Base-by-base conservation (phyloP, 2,113 vertebrate species). In the Paraplagusia blochii region DNA sequence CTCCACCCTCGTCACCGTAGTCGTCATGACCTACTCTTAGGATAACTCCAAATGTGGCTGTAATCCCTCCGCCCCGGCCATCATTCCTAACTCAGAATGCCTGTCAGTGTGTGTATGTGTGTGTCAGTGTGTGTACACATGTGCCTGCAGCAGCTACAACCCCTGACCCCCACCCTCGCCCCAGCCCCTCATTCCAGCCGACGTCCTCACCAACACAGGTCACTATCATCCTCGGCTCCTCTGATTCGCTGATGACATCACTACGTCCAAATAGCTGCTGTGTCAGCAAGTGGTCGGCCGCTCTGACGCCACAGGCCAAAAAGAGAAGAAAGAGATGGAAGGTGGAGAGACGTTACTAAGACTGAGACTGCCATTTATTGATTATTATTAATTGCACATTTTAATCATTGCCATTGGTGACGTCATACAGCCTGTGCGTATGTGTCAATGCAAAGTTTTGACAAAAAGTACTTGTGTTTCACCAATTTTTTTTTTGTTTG, bases 21-120 rank as follows among this genome's bases (percentile, higher is more conserved):
- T 50, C 48, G 57, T 70, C 47, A 50, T 34, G 13, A 10, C 53
- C 66, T 16, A 43, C 54, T 61, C 69, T 38, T 51, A 79, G 46
- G 79, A 75, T 65, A 66, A 68, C 68, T 61, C 69, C 34, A 56
- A 76, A 69, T 70, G 48, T 74, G 68, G 48, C 66, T 29, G 22
- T 4, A 29, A 29, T 29, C 22, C 22, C 22, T 29, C 22, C 72
- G 66, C 53, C 60, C 68, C n/a, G 2, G 74, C 64, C 66, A 69
- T 81, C 68, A 86, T 86, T 88, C 84, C 84, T 76, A 74, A 78
- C 22, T 58, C 34, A 3, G 74, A 50, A 61, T 63, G 64, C 39
- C 54, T 55, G 36, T 66, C 42, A 34, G 19, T 50, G 54, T 58
- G n/a, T 45, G 8, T 63, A 44, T 5, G 17, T 53, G 49, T 59